These are phyloP conservation scores for Lophotis ruficrista DNA, from an alignment of 2,113 vertebrate genomes.

Conservation along the genomic window DNA sequence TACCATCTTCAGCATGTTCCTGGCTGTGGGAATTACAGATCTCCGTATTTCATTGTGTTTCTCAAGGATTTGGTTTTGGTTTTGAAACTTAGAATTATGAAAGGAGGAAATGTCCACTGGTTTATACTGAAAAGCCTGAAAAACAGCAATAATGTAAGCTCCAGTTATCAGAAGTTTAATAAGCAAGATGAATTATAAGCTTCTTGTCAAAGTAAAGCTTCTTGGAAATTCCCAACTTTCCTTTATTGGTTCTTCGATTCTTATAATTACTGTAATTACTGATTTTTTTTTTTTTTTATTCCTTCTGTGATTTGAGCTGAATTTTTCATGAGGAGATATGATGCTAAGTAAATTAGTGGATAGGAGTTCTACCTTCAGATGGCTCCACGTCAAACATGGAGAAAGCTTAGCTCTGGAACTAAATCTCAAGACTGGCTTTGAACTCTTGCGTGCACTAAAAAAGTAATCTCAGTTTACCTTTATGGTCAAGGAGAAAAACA, in stretches of 20 bases:
- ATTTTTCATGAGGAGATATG: not conserved
- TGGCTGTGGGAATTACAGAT: conserved; percentile 37
- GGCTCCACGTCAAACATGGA: not conserved
- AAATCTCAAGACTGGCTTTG: not conserved
- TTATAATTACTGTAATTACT: not conserved
- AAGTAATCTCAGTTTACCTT: not conserved
- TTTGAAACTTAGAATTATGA: not conserved
- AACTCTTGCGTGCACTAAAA: not conserved
- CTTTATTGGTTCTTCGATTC: not conserved
- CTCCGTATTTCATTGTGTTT: conserved; percentile 58
- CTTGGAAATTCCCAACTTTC: not conserved
- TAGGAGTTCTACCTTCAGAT: not conserved
- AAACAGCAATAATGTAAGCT: not conserved
- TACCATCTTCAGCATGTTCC: conserved; percentile 76
- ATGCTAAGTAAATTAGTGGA: not conserved
- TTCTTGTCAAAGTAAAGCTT: not conserved
- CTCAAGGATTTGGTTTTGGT: conserved; percentile 2
- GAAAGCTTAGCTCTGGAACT: not conserved
- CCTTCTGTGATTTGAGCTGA: not conserved
- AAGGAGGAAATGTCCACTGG: accelerated
- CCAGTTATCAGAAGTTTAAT: not conserved
- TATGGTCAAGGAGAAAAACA: not conserved
- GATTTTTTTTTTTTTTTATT: not conserved
- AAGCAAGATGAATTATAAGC: not conserved
- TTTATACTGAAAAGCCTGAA: not conserved